Conservation (phyloP, 2,797 vertebrate genomes). For the Danio aesculapii region DNA sequence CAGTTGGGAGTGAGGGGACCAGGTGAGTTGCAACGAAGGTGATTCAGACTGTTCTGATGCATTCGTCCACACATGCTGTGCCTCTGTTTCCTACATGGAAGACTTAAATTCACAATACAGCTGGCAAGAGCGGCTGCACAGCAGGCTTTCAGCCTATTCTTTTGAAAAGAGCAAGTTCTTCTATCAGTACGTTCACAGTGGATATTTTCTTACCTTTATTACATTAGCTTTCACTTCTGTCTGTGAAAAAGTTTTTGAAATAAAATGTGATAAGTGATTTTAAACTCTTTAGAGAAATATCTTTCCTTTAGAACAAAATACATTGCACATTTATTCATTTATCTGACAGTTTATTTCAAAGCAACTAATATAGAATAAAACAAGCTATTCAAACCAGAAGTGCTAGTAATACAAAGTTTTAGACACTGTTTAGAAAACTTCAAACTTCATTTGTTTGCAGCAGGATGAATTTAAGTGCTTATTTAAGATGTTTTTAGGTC, state of each 20-base stretch:
- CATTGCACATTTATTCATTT: not conserved
- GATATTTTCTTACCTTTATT: constrained; percentile 10
- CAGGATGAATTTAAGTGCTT: no score
- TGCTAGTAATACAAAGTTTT: no score
- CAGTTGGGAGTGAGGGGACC: not conserved
- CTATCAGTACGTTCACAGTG: constrained; percentile 10
- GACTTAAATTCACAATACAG: constrained; percentile 56
- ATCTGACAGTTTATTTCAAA: no score
- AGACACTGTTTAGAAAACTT: no score
- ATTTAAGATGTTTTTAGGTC: no score
- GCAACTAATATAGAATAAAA: no score
- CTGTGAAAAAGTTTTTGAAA: not conserved
- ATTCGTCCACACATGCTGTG: not conserved
- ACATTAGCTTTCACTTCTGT: not conserved
- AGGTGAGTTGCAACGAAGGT: not conserved
- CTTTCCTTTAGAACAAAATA: not conserved
- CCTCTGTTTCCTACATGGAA: constrained; percentile 36
- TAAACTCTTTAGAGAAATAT: not conserved
- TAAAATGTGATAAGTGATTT: constrained; percentile 3
- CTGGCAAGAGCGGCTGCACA: constrained; percentile 52
- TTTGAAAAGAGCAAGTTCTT: constrained; percentile 5
- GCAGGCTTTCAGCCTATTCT: constrained; percentile 21
- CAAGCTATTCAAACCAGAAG: no score
- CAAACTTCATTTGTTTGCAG: no score
- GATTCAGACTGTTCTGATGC: constrained; percentile 21